These are phyloP conservation scores for Macropodus opercularis DNA, from an alignment of 2,797 vertebrate species.

Conservation along the genomic window DNA sequence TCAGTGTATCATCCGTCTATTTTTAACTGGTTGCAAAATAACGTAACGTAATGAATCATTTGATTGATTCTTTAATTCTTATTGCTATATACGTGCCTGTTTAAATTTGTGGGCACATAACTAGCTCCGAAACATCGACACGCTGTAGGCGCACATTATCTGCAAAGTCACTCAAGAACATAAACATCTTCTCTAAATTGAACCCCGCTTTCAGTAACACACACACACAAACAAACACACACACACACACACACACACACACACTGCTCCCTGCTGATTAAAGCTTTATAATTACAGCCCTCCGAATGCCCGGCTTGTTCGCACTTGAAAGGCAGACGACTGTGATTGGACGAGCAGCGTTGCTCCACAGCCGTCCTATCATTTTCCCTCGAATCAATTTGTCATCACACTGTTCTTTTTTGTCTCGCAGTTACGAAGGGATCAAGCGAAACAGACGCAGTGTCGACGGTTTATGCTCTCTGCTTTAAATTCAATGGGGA, in stretches of 20 bases:
- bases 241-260: constrained; percentile 6
- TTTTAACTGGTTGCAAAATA: too few species aligned
- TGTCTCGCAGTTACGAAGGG: constrained; percentile 2
- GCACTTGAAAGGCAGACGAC: constrained; percentile 52
- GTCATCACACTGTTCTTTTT: constrained; percentile 17
- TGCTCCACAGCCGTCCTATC: constrained; percentile 31
- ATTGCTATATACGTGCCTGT: too few species aligned
- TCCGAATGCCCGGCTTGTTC: constrained; percentile 44
- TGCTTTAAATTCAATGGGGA: too few species aligned
- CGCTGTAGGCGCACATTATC: too few species aligned
- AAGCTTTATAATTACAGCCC: constrained; percentile 59
- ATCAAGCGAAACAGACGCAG: neutral
- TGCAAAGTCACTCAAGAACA: too few species aligned
- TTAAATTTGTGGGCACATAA: too few species aligned
- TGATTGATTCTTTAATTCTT: too few species aligned
- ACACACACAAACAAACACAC: neutral
- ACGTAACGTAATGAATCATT: too few species aligned
- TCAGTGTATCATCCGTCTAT: neutral
- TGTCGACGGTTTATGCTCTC: neutral
- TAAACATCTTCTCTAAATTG: too few species aligned
- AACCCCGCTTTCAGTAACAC: too few species aligned
- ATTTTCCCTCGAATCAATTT: constrained; percentile 49
- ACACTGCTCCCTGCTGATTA: constrained; percentile 50
- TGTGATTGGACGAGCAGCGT: constrained; percentile 47
- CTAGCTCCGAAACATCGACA: too few species aligned